A percentile compares a stretch with the other conserved stretches of the same genome.
phyloP scores from a whole-genome alignment of 2,797 vertebrate genomes.

The Glyptemys insculpta region DNA sequence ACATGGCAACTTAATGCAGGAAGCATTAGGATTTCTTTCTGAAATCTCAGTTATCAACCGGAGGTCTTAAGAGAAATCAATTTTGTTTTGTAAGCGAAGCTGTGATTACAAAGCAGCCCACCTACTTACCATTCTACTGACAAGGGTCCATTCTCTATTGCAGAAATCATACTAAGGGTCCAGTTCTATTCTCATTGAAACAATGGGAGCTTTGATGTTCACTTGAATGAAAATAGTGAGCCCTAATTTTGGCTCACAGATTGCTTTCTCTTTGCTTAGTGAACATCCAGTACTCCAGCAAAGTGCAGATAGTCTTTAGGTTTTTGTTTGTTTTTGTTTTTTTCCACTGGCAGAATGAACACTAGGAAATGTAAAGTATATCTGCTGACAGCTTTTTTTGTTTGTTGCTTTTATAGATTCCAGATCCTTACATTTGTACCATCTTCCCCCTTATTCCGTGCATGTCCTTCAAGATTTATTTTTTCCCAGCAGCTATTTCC shows the following conservation, averaged over 20 bases:
- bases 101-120: background rate
- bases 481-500: background rate
- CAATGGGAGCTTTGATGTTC: background rate
- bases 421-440: background rate
- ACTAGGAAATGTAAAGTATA: background rate
- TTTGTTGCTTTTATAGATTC: background rate
- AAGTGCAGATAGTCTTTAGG: background rate
- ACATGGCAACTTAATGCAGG: background rate
- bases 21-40: background rate
- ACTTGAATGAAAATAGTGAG: background rate
- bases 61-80: background rate
- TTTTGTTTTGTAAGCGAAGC: background rate
- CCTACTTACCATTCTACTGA: background rate
- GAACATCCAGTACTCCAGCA: background rate
- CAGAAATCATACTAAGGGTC: background rate
- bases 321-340: background rate
- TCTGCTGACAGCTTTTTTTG: background rate
- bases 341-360: background rate
- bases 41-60: background rate
- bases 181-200: background rate
- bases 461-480: background rate
- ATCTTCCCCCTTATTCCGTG: background rate
- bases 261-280: background rate
- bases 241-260: background rate
- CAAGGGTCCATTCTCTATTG: background rate